Evolutionary conservation across 2,888 invertebrate species (phyloP), one percentile per base, ranked within the genome.

Genomic region (Rotaria macrura): DNA sequence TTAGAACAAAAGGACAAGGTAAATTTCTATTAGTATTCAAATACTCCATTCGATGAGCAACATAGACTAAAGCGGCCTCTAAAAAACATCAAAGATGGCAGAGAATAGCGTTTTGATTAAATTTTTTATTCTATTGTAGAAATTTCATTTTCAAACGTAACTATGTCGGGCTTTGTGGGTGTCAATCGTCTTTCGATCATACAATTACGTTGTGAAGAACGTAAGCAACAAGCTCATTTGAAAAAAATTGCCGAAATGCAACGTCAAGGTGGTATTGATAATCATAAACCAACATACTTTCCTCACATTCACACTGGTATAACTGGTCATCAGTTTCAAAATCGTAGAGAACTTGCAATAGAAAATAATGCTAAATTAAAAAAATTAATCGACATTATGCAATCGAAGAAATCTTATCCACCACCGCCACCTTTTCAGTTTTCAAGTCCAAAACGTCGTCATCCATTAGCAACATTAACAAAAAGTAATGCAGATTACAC

Each of bases 151-250:
- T 34, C 20, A 65, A 14, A 65, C 14, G 7, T 17, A 34, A 65
- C 38, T 20, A 79, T 79, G 79, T 7, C 79, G 10, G 79, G 79
- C n/a, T 79, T 43, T 79, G n/a, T 79, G n/a, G 23, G 23, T 43
- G 43, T 79, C 14, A 79, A 79, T 79, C 79, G 79, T 79, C 43
- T 79, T 40, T 43, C 43, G n/a, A 25, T 38, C 7, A 20, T 79
- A n/a, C 79, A 79, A 43, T 43, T 79, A 43, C 23, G 20, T 25
- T 6, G 23, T 79, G 79, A 79, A 79, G 79, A 79, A 38, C 79
- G 79, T 43, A 79, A 79, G n/a, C 43, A 79, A 43, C 25, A n/a
- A 43, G 79, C 79, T 40, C 79, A 79, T 79, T 79, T 79, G 14
- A 79, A 79, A 43, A 79, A 79, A 43, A 43, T 79, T 6, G 79